Evolutionary conservation across 2,113 vertebrate species (phyloP).

Genomic region (Pygoscelis antarcticus): DNA sequence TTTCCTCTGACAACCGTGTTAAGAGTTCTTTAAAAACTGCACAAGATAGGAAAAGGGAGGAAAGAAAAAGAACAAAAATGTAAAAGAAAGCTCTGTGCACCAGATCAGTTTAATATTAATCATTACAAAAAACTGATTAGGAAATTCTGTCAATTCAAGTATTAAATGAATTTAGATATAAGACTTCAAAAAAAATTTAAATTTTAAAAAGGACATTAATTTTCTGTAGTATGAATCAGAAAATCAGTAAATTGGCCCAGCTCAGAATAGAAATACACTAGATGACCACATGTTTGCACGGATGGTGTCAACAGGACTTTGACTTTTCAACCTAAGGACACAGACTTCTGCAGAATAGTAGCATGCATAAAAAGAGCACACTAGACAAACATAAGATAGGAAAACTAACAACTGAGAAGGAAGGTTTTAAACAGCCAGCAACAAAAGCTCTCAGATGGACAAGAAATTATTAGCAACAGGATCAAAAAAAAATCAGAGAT

Average conservation of each 20-base stretch:
- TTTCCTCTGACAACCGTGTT: constrained; percentile 89
- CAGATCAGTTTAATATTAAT: not conserved
- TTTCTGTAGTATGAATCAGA: not conserved
- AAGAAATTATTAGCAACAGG: not conserved
- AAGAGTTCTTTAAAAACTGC: constrained; percentile 97
- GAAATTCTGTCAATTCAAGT: not conserved
- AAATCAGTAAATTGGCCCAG: not conserved
- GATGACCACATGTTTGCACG: not conserved
- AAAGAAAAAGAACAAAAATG: not conserved
- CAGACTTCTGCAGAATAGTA: not conserved
- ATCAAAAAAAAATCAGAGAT: not conserved
- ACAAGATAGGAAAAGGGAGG: not conserved
- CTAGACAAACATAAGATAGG: not conserved
- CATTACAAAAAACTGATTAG: not conserved
- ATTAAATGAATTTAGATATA: not conserved
- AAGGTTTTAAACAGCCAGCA: not conserved
- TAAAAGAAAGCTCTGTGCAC: not conserved
- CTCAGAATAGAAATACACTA: not conserved
- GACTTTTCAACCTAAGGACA: not conserved
- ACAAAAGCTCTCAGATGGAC: not conserved
- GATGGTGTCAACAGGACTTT: not conserved
- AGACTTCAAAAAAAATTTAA: not conserved
- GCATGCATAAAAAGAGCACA: fast-evolving
- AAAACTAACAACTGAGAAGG: not conserved
- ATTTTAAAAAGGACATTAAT: not conserved